Percentiles rank a stretch among this genome's conserved stretches.
phyloP scores from a whole-genome alignment of 2,797 vertebrate species.

The Cynopterus sphinx region DNA sequence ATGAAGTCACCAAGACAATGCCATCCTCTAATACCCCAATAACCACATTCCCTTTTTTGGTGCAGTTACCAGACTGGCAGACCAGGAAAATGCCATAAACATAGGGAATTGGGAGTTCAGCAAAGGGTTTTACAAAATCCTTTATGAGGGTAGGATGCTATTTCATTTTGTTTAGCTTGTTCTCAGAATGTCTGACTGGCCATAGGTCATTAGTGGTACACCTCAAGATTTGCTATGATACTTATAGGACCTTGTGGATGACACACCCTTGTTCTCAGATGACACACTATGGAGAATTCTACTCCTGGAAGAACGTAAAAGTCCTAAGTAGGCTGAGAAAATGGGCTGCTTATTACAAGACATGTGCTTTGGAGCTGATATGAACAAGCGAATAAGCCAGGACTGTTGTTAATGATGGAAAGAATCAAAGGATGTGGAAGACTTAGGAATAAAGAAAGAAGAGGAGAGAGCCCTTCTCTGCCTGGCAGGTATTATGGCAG shows the following conservation, averaged over 20 bases:
- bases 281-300: not conserved
- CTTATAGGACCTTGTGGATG: not conserved
- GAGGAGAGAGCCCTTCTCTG: not conserved
- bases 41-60: conserved; percentile 39
- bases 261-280: not conserved
- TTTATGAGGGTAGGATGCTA: not conserved
- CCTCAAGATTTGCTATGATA: not conserved
- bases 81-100: conserved; percentile 27
- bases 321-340: not conserved
- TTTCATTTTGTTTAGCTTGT: conserved; percentile 42
- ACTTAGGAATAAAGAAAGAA: not conserved
- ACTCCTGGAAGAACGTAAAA: not conserved
- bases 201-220: not conserved
- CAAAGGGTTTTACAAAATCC: conserved; percentile 35
- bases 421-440: not conserved
- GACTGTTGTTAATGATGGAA: not conserved
- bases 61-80: conserved; percentile 7
- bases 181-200: not conserved
- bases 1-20: not conserved
- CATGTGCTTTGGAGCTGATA: not conserved
- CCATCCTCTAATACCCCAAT: not conserved
- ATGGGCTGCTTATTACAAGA: not conserved
- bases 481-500: not conserved
- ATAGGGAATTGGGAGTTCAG: not conserved
- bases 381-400: not conserved